Evolutionary conservation across 2,797 vertebrate genomes (phyloP).

Genomic region (Darevskia nairensis): DNA sequence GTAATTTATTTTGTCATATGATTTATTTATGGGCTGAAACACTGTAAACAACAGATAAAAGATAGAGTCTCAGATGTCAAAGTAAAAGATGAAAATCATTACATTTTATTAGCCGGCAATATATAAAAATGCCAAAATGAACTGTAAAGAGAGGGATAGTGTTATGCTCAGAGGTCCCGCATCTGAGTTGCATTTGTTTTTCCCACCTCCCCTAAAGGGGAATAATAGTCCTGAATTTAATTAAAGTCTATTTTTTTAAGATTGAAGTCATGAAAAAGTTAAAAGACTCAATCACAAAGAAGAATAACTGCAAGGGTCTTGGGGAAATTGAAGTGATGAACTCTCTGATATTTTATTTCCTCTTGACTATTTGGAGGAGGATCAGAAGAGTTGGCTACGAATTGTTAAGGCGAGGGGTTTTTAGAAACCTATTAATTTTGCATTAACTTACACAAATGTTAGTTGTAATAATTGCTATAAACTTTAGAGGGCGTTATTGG

Average conservation of each 20-base stretch:
- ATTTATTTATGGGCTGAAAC: constrained; percentile 78
- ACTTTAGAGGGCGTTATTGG: constrained; percentile 52
- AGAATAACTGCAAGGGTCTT: constrained; percentile 78
- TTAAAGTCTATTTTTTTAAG: constrained; percentile 81
- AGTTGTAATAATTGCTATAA: constrained; percentile 78
- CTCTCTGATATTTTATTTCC: constrained; percentile 78
- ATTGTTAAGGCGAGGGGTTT: constrained; percentile 79
- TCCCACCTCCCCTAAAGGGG: constrained; percentile 77
- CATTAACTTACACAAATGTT: constrained; percentile 80
- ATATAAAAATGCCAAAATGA: constrained; percentile 78
- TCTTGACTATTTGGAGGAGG: constrained; percentile 77
- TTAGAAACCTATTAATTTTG: constrained; percentile 83
- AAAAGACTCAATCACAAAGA: constrained; percentile 80
- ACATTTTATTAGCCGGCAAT: constrained; percentile 77
- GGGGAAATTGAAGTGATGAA: constrained; percentile 80
- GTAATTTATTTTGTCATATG: constrained; percentile 79
- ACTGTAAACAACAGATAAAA: constrained; percentile 79
- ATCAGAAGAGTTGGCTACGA: constrained; percentile 77
- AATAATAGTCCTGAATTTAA: constrained; percentile 80
- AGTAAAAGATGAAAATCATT: constrained; percentile 80
- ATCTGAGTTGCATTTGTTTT: constrained; percentile 75
- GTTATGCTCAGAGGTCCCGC: constrained; percentile 73
- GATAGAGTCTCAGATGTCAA: constrained; percentile 72
- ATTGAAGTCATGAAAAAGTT: constrained; percentile 83
- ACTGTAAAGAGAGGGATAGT: constrained; percentile 75